Evolutionary conservation across 2,797 vertebrate species (phyloP).

Genomic region (Hydrolagus colliei): DNA sequence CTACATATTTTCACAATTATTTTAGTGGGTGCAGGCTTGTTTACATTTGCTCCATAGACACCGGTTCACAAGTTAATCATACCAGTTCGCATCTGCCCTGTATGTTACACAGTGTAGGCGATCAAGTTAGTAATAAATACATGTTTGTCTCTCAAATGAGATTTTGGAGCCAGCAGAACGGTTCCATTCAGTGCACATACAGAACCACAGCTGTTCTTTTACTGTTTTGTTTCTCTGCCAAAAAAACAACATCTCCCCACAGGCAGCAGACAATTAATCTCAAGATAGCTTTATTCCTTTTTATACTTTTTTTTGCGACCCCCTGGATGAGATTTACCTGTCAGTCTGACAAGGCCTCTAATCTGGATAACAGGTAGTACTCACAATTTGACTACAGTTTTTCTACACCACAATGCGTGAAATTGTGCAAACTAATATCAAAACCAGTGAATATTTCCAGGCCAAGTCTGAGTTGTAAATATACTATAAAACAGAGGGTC

Average conservation of each 20-base stretch:
- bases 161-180: neutral
- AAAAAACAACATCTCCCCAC: neutral
- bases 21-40: neutral
- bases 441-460: neutral
- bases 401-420: neutral
- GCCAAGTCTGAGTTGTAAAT: neutral
- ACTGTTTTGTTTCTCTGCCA: neutral
- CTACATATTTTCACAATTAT: neutral
- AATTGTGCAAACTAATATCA: neutral
- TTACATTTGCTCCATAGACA: neutral
- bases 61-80: neutral
- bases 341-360: neutral
- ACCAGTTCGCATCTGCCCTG: neutral
- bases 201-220: slow-evolving; percentile 16
- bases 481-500: neutral
- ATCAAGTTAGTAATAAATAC: neutral
- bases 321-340: neutral
- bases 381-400: neutral
- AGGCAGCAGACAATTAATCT: neutral
- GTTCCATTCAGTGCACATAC: neutral
- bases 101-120: neutral
- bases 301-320: neutral
- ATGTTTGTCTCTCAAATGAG: slow-evolving; percentile 9
- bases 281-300: neutral
- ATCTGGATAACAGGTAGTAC: neutral